Evolutionary conservation across 2,888 invertebrate species (phyloP).

Genomic region (Rhamphomyia laevipes): DNA sequence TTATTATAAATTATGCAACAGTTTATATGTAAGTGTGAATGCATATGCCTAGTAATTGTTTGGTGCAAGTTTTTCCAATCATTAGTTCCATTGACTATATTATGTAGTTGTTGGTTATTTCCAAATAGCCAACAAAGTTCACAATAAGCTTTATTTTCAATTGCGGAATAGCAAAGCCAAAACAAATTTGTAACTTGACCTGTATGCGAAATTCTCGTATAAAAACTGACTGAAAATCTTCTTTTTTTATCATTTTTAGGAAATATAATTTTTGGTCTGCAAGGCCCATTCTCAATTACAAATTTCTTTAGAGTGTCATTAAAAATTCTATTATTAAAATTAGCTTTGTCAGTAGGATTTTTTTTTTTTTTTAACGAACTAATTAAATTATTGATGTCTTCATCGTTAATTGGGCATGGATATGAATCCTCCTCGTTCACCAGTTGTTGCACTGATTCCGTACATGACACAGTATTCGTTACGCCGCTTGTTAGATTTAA

Average conservation of each 20-base stretch:
- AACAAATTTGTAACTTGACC: conserved; percentile 3
- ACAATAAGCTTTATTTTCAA: conserved; percentile 2
- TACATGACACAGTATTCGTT: background rate
- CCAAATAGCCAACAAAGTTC: conserved; percentile 1
- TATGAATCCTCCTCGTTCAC: background rate
- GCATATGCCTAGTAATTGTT: background rate
- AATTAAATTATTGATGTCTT: background rate
- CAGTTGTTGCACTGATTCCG: background rate
- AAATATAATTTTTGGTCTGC: conserved; percentile 2
- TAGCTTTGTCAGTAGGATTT: background rate
- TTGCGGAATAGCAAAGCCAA: conserved; percentile 2
- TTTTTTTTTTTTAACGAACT: background rate
- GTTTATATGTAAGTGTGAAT: background rate
- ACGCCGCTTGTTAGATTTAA: background rate
- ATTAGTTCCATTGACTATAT: background rate
- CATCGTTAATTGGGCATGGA: background rate
- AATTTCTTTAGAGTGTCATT: background rate
- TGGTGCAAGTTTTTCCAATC: conserved; percentile 1
- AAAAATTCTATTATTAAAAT: background rate
- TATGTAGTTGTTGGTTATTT: conserved; percentile 1
- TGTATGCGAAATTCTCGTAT: conserved; percentile 1
- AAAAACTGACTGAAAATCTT: background rate
- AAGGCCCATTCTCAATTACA: background rate
- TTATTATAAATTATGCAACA: background rate
- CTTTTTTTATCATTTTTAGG: conserved; percentile 1